These are phyloP conservation scores for Lates japonicus DNA, from an alignment of 2,797 vertebrate genomes.

Conservation along the genomic window DNA sequence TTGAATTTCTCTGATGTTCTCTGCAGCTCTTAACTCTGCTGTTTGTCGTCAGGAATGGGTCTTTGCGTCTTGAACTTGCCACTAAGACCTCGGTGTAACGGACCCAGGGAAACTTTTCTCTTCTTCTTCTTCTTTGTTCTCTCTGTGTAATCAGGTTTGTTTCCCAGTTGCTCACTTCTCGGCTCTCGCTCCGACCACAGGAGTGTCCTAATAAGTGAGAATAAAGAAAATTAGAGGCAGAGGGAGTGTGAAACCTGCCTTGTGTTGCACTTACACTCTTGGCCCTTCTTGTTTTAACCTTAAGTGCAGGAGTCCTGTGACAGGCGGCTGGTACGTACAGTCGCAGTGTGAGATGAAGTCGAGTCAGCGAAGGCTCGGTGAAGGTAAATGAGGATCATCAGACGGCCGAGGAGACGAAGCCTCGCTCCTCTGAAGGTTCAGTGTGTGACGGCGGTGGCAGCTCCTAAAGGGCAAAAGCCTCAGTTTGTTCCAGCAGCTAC, in stretches of 20 bases:
- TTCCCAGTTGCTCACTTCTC: constrained; percentile 48
- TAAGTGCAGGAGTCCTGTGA: constrained; percentile 21
- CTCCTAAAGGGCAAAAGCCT: constrained; percentile 35
- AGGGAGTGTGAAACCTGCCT: constrained; percentile 40
- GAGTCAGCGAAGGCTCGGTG: constrained; percentile 6
- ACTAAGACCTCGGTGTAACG: no score
- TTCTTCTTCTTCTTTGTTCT: no score
- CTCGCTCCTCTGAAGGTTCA: constrained; percentile 29
- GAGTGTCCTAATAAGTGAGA: constrained; percentile 54
- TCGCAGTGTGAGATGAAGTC: constrained; percentile 18
- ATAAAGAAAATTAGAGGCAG: constrained; percentile 34
- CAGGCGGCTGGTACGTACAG: constrained; percentile 11
- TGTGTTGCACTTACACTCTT: constrained; percentile 28
- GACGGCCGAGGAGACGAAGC: not conserved
- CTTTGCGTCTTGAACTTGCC: no score
- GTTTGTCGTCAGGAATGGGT: no score
- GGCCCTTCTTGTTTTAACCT: constrained; percentile 39
- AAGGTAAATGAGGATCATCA: constrained; percentile 43
- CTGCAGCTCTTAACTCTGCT: no score
- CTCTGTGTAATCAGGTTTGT: constrained; percentile 59
- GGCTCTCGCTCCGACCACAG: not conserved
- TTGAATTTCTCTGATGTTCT: no score
- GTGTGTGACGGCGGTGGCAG: constrained; percentile 26
- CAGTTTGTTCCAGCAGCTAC: constrained; percentile 12
- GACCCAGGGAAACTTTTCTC: no score